Evolutionary conservation across 2,797 vertebrate genomes (phyloP).

Genomic region (Sebastes jordani): DNA sequence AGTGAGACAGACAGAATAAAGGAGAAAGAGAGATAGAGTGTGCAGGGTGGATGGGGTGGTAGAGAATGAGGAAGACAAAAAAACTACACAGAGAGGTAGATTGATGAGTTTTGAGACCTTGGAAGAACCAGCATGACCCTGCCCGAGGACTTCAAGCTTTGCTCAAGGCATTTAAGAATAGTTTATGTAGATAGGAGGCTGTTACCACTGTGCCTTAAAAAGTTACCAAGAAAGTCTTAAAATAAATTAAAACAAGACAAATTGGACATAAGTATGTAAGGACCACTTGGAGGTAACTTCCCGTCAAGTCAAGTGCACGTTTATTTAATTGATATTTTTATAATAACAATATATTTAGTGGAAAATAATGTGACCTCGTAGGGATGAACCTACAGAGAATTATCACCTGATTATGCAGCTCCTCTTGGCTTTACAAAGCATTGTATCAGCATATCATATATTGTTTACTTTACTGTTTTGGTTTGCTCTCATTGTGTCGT

Average conservation of each 20-base stretch:
- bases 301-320: background rate
- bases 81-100: background rate
- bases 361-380: background rate
- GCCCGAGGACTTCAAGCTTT: background rate
- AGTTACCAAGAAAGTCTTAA: background rate
- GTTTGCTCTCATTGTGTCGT: background rate
- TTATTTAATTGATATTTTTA: background rate
- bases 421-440: background rate
- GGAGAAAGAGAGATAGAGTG: background rate
- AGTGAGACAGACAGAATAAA: slow-evolving; percentile 18
- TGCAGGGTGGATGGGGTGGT: background rate
- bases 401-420: background rate
- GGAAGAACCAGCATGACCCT: background rate
- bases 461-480: background rate
- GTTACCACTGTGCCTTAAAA: background rate
- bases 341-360: background rate
- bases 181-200: background rate
- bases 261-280: too few species aligned
- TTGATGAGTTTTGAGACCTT: background rate
- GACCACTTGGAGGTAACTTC: background rate
- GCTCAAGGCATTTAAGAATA: background rate
- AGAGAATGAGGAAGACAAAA: background rate
- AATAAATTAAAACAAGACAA: background rate
- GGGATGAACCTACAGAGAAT: background rate
- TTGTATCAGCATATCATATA: too few species aligned